phyloP scores from a whole-genome alignment of 1,140 invertebrate genomes.

The Homarus americanus region DNA sequence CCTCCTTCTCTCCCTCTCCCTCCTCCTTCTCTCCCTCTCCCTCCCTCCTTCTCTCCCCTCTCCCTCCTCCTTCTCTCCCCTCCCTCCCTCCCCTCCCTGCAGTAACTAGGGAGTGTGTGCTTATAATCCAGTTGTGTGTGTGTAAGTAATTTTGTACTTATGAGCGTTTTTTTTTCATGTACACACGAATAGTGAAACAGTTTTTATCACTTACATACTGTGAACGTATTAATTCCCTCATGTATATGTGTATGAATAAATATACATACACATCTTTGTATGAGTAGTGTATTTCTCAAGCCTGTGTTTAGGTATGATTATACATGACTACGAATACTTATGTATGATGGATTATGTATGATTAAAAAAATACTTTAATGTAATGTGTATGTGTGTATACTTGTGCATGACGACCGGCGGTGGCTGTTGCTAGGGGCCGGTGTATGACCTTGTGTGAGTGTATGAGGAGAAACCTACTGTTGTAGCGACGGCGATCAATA shows the following conservation, averaged over 20 bases:
- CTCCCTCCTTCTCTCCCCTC: not conserved
- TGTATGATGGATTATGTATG: not conserved
- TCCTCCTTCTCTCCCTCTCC: not conserved
- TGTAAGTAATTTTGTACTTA: not conserved
- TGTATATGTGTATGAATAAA: not conserved
- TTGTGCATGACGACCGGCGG: not conserved
- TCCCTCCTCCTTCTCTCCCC: not conserved
- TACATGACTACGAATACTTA: not conserved
- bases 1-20: not conserved
- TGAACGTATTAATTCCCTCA: not conserved
- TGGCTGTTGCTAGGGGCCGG: not conserved
- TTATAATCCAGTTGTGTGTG: not conserved
- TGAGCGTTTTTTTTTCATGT: too few species aligned
- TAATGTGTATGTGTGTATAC: too few species aligned
- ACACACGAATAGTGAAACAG: too few species aligned
- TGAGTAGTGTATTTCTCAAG: not conserved
- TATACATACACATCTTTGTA: not conserved
- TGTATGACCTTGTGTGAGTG: not conserved
- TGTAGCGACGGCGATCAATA: too few species aligned
- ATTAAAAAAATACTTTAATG: too few species aligned
- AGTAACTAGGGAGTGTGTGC: not conserved
- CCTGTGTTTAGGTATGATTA: too few species aligned
- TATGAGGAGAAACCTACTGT: too few species aligned
- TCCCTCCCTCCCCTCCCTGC: not conserved
- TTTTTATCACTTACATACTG: too few species aligned